These are phyloP conservation scores for Spodoptera littoralis DNA, from an alignment of 2,888 invertebrate genomes.

Conservation along the genomic window DNA sequence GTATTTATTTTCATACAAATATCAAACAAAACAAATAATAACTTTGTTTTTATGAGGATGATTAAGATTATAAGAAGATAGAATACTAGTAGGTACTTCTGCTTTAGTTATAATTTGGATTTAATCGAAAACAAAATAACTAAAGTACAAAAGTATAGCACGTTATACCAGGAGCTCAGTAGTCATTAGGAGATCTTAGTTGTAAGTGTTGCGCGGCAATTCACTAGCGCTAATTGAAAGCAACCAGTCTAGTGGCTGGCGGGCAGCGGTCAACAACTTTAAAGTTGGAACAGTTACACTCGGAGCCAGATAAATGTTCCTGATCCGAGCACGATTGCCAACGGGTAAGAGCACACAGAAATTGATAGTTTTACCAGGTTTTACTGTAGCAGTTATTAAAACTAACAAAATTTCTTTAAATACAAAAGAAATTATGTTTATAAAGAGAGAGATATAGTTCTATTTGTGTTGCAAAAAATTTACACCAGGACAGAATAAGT, in stretches of 20 bases:
- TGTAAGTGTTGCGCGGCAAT: slow-evolving; percentile 51
- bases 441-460: slow-evolving; percentile 9
- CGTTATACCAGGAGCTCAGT: slow-evolving; percentile 36
- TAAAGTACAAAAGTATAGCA: background rate
- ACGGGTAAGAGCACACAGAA: slow-evolving; percentile 45
- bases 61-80: too few relatives aligned
- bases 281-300: slow-evolving; percentile 47
- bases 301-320: slow-evolving; percentile 48
- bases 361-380: slow-evolving; percentile 49
- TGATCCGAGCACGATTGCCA: slow-evolving; percentile 43
- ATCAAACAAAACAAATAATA: too few relatives aligned
- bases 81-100: too few relatives aligned
- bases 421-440: slow-evolving; percentile 5
- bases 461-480: background rate
- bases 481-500: slow-evolving; percentile 44
- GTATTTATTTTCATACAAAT: too few relatives aligned
- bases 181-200: slow-evolving; percentile 55
- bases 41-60: too few relatives aligned
- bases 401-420: background rate
- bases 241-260: slow-evolving; percentile 43
- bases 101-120: too few relatives aligned
- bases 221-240: slow-evolving; percentile 64
- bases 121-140: too few relatives aligned
- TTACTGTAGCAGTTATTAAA: slow-evolving; percentile 6
- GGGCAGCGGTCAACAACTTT: slow-evolving; percentile 52